Evolutionary conservation across 2,113 vertebrate genomes (phyloP).

Genomic region (Phainopepla nitens): DNA sequence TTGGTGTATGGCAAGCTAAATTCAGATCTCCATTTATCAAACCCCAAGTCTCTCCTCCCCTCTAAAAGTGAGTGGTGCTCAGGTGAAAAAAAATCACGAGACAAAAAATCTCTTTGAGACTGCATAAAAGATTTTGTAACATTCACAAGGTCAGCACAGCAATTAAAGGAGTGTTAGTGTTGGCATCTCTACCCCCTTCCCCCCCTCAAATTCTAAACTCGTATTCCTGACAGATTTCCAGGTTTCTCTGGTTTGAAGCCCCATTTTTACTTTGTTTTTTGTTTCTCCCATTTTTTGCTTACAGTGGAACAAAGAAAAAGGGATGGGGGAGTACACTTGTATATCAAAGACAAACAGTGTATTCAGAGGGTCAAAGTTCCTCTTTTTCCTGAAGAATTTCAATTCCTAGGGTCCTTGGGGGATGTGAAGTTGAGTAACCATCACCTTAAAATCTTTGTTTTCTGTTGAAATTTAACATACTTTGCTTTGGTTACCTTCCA

Average conservation of each 20-base stretch:
- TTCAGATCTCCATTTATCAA: constrained; percentile 57
- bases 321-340: background rate
- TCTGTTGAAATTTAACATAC: background rate
- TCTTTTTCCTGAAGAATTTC: background rate
- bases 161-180: background rate
- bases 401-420: background rate
- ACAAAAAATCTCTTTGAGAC: background rate
- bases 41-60: background rate
- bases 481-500: background rate
- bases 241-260: background rate
- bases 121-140: background rate
- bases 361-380: constrained; percentile 35
- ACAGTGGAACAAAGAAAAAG: background rate
- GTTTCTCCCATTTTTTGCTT: background rate
- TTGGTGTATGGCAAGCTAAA: constrained; percentile 39
- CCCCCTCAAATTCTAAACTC: background rate
- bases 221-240: background rate
- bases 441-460: background rate
- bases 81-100: background rate
- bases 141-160: background rate
- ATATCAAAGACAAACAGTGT: constrained; percentile 34
- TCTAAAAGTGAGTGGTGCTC: background rate
- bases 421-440: background rate
- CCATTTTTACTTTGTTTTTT: constrained; percentile 1
- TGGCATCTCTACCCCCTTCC: background rate